Conservation (phyloP, 2,113 vertebrate species). For the Mus spicilegus region DNA sequence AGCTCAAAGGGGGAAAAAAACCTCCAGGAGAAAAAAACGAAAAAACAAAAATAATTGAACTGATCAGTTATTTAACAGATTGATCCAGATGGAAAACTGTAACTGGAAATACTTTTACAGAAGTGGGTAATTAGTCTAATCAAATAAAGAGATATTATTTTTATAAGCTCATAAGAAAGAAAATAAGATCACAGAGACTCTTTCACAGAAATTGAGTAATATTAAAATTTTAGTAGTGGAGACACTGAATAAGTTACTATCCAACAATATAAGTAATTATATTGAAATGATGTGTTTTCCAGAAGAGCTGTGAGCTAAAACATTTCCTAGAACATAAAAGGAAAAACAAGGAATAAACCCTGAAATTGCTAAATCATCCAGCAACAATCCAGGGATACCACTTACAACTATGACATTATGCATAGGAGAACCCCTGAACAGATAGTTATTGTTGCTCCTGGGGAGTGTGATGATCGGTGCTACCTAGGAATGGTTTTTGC, state of each 20-base stretch:
- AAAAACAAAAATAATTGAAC: not conserved
- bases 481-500: not conserved
- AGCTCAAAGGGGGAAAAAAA: not conserved
- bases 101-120: conserved; percentile 37
- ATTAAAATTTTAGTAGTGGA: not conserved
- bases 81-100: not conserved
- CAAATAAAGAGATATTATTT: conserved; percentile 1
- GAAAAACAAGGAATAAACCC: not conserved
- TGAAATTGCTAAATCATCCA: not conserved
- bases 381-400: not conserved
- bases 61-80: conserved; percentile 42
- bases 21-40: not conserved
- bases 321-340: not conserved
- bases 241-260: not conserved
- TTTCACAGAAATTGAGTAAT: not conserved
- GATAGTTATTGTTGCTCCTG: not conserved
- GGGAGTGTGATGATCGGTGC: not conserved
- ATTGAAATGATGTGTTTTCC: not conserved
- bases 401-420: not conserved
- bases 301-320: not conserved
- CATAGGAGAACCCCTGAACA: not conserved
- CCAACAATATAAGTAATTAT: not conserved
- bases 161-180: conserved; percentile 10
- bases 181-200: not conserved
- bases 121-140: not conserved